A percentile compares a stretch with the other conserved stretches of the same genome.
phyloP scores from a whole-genome alignment of 2,797 vertebrate species.

The Rhynchotus rufescens region DNA sequence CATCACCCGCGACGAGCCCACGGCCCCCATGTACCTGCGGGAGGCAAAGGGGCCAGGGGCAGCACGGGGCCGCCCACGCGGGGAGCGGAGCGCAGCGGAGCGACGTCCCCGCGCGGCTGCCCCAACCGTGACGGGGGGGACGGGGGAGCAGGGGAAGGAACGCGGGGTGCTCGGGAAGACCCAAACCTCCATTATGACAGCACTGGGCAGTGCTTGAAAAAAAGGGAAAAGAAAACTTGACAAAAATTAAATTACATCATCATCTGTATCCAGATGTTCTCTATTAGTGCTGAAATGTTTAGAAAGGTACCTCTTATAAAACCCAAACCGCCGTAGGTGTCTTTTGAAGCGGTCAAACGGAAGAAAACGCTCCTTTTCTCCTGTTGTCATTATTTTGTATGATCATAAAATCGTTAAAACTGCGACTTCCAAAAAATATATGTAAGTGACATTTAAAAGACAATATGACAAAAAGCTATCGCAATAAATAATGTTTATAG shows the following conservation, averaged over 20 bases:
- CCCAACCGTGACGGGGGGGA: too few relatives aligned
- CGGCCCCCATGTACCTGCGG: conserved; percentile 94
- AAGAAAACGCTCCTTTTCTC: conserved; percentile 61
- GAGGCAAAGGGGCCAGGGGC: conserved; percentile 32
- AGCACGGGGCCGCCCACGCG: neutral
- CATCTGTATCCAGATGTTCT: conserved; percentile 82
- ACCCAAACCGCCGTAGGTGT: conserved; percentile 75
- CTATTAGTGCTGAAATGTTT: conserved; percentile 78
- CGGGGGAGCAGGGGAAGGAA: too few relatives aligned
- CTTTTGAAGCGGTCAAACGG: conserved; percentile 77
- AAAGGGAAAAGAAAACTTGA: conserved; percentile 51
- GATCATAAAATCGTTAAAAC: conserved; percentile 70
- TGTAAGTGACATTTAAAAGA: conserved; percentile 65
- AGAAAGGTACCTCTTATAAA: conserved; percentile 77
- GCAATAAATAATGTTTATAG: conserved; percentile 74
- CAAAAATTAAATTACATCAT: conserved; percentile 78
- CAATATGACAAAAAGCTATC: conserved; percentile 63
- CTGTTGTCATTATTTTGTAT: conserved; percentile 73
- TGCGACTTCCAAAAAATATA: conserved; percentile 55
- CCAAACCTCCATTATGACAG: neutral
- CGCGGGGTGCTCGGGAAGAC: conserved; percentile 15
- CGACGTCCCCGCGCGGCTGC: too few relatives aligned
- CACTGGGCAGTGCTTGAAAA: conserved; percentile 31
- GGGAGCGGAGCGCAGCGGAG: too few relatives aligned
- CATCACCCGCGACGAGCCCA: conserved; percentile 92